Evolutionary conservation across 2,113 vertebrate genomes (phyloP).

Genomic region (Motacilla tschutschensis): DNA sequence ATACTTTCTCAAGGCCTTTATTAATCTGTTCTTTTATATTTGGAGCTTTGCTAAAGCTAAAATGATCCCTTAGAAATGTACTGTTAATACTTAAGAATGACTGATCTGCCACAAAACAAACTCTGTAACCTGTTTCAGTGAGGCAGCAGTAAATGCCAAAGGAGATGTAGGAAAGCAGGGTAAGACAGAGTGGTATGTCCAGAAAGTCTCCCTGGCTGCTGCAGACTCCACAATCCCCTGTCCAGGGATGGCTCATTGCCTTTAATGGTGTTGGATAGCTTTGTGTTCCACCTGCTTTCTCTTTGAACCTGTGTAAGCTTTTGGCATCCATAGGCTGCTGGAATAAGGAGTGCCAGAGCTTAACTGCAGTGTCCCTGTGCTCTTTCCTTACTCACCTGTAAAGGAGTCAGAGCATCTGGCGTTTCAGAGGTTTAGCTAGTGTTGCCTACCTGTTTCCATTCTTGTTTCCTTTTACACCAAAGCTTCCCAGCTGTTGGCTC

Average conservation of each 20-base stretch:
- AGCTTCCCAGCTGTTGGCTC: not conserved
- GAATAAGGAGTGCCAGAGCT: not conserved
- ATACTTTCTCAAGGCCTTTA: not conserved
- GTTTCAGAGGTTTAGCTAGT: not conserved
- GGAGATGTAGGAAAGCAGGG: not conserved
- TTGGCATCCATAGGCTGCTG: not conserved
- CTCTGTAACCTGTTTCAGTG: not conserved
- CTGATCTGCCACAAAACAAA: not conserved
- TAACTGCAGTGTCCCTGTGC: not conserved
- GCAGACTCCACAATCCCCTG: not conserved
- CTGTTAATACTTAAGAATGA: not conserved
- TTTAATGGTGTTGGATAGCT: not conserved
- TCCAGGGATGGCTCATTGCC: not conserved
- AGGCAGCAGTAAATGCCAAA: not conserved
- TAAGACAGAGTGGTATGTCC: accelerated
- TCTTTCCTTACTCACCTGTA: not conserved
- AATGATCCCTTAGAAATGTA: not conserved
- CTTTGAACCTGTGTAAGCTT: not conserved
- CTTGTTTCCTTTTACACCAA: not conserved
- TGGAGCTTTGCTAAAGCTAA: not conserved
- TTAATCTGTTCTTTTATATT: not conserved
- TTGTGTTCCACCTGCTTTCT: not conserved
- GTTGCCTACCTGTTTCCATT: not conserved
- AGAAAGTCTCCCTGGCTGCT: not conserved
- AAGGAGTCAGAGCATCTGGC: not conserved